Evolutionary conservation across 1,140 invertebrate genomes (phyloP), one percentile per base, ranked within the genome.

Genomic region (Mercenaria mercenaria): DNA sequence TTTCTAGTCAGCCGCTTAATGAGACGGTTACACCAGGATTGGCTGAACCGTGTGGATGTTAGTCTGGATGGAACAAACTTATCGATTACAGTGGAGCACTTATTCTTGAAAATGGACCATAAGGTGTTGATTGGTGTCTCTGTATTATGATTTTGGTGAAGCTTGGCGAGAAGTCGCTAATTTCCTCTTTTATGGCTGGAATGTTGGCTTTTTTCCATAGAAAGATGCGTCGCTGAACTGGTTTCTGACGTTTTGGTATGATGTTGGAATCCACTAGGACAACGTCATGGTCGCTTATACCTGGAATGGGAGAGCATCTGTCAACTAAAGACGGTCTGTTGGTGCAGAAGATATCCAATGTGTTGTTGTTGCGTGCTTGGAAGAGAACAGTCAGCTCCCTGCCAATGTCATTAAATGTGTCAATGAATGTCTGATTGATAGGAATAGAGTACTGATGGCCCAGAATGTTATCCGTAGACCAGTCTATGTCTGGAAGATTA

Each of bases 141-240:
- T 81, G 52, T n/a, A 13, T 13, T 56, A 47, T 47, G 18, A 10
- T 34, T n/a, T 34, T 43, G 52, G 29, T 81, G 39, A 81, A 81
- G 18, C 11, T 13, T 26, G 32, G 13, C 13, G 26, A 59, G 56
- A 81, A 59, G 20, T 52, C 15, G 20, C 23, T 52, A 2, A 52
- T 0, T 15, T 81, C 79, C 18, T 29, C 26, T 20, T 52, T 59
- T 18, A 77, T 41, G 41, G 34, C 37, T 26, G 34, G 20, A 37
- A 34, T 77, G 74, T 77, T 77, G 15, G 37, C 26, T 32, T 52
- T 81, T 81, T 81, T 80, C 79, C 43, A 81, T 37, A 81, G 34
- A 37, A 26, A 81, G 23, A 81, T 61, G 0, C 15, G 47, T n/a
- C 79, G 47, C 18, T 34, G 47, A 11, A 59, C 52, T 56, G 47